Conservation (phyloP, 1,140 invertebrate species). For the Schlechtendalia chinensis region DNA sequence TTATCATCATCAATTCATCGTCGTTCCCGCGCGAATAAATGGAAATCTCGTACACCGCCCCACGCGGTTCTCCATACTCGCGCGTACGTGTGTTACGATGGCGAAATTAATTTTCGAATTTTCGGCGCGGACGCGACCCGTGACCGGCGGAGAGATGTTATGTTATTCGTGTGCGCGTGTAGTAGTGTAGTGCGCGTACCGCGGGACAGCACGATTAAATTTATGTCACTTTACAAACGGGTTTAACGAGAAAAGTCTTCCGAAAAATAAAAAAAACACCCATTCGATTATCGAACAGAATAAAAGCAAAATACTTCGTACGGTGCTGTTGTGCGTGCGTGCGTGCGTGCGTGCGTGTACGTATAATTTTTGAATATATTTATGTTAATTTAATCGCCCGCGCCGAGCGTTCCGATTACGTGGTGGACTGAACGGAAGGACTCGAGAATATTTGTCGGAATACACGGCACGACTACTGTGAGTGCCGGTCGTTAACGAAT, state of each 20-base stretch:
- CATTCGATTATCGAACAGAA: conserved; percentile 13
- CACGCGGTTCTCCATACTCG: not conserved
- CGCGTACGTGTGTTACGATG: not conserved
- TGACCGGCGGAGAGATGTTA: no score
- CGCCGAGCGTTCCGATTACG: conserved; percentile 1
- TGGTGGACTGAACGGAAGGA: conserved; percentile 1
- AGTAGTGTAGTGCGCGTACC: no score
- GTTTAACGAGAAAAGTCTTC: conserved; percentile 23
- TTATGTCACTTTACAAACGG: conserved; percentile 32
- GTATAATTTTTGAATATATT: conserved; percentile 34
- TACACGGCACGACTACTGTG: no score
- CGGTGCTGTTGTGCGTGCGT: not conserved
- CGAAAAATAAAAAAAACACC: conserved; percentile 4
- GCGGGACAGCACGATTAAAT: conserved; percentile 34
- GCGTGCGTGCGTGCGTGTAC: no score
- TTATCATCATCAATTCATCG: no score
- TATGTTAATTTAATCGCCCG: conserved; percentile 14
- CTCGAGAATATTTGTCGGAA: not conserved
- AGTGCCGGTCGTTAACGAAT: no score
- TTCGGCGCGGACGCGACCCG: not conserved
- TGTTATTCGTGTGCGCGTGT: no score
- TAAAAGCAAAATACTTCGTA: conserved; percentile 11
- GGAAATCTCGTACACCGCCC: not conserved
- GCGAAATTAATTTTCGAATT: conserved; percentile 21
- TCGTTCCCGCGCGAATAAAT: conserved; percentile 12